Evolutionary conservation across 2,113 vertebrate species (phyloP), one percentile per base, ranked within the genome.

Genomic region (Equus quagga): DNA sequence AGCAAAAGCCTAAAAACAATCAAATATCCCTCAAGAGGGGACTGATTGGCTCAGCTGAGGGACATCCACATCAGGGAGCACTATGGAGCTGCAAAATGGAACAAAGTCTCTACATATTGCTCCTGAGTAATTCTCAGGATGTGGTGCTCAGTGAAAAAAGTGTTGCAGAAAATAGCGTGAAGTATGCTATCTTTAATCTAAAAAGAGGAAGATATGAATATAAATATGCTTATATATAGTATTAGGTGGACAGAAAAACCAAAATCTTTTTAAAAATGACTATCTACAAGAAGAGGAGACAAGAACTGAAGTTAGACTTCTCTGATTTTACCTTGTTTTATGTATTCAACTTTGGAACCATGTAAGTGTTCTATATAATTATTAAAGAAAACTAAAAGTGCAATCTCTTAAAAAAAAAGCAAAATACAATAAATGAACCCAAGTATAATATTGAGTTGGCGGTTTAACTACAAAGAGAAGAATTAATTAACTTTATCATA

Each of bases 371-470:
- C 72, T 56, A 83, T 10, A n/a, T 65, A 90, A 58, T 69, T 78
- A 67, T 92, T 82, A 88, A 93, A 81, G 21, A 83, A 80, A 95
- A 73, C 56, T 54, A 44, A 84, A 95, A 84, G 23, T 80, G 0
- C 11, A 89, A 91, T 64, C n/a, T 72, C 78, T 75, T 75, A 87
- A 84, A 95, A 80, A 87, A 94, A 85, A 89, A 91, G 69, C 26
- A 95, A 95, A 95, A 46, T 72, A 36, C 91, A 88, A 93, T 65
- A 73, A 86, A 95, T 72, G 41, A 95, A 76, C 18, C 19, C 78
- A 80, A 76, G 28, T 78, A 12, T 44, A 88, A 87, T 49, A 70
- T 3, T 94, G 79, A 95, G 44, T 78, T 92, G 67, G 73, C 41
- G 86, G 26, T 41, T 93, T 80, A 93, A 94, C 41, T 79, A 93